Evolutionary conservation across 2,888 invertebrate genomes (phyloP).

Genomic region (Apotomis betuletana): DNA sequence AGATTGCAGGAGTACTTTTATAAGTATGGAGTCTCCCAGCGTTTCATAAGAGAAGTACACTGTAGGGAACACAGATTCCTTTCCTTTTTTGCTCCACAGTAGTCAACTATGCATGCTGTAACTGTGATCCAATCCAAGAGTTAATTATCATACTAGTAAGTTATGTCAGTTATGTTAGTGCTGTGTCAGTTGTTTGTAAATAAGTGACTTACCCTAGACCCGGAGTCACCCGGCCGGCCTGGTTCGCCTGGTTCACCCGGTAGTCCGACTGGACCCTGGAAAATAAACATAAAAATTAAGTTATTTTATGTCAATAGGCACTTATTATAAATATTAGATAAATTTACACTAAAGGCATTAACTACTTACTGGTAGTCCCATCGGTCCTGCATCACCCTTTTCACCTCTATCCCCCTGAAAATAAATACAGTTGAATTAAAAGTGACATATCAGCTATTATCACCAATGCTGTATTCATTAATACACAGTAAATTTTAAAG

Average conservation of each 20-base stretch:
- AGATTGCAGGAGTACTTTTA: too few relatives aligned
- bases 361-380: slow-evolving; percentile 96
- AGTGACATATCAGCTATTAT: too few relatives aligned
- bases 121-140: slow-evolving; percentile 16
- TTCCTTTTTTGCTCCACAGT: slow-evolving; percentile 10
- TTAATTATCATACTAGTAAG: slow-evolving; percentile 14
- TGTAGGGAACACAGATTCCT: too few relatives aligned
- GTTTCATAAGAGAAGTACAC: too few relatives aligned
- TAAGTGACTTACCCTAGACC: slow-evolving; percentile 88
- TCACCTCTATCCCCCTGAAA: slow-evolving; percentile 91
- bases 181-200: background rate
- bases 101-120: slow-evolving; percentile 20
- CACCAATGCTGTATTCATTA: too few relatives aligned
- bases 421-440: background rate
- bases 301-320: too few relatives aligned
- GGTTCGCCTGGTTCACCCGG: slow-evolving; percentile 89
- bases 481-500: too few relatives aligned
- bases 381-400: slow-evolving; percentile 95
- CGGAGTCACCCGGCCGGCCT: slow-evolving; percentile 89
- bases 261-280: slow-evolving; percentile 91
- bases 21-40: too few relatives aligned
- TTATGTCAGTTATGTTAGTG: slow-evolving; percentile 32
- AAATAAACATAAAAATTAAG: slow-evolving; percentile 23
- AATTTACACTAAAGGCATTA: too few relatives aligned
- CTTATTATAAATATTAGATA: too few relatives aligned